Evolutionary conservation across 2,888 invertebrate genomes (phyloP).

Genomic region (Lottia gigantea): DNA sequence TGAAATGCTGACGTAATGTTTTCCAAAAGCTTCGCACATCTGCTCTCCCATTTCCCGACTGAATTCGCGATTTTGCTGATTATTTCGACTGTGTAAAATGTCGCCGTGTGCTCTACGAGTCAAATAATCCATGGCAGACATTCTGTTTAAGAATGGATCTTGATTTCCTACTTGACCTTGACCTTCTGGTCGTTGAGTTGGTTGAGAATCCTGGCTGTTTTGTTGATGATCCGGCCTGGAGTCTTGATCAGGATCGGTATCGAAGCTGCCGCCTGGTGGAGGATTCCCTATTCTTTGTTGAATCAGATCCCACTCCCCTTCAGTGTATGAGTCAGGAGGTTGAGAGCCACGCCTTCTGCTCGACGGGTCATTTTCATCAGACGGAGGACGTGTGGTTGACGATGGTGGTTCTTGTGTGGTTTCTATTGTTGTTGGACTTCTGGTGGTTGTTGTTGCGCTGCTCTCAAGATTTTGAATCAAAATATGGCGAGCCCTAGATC

Average conservation of each 20-base stretch:
- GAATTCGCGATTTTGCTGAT: background rate
- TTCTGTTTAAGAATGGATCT: background rate
- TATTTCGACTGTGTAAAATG: background rate
- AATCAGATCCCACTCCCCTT: background rate
- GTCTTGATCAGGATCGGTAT: too few relatives aligned
- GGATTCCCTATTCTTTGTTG: background rate
- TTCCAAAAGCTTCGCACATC: background rate
- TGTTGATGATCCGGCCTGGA: background rate
- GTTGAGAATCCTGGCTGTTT: background rate
- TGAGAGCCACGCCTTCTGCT: background rate
- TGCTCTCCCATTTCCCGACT: background rate
- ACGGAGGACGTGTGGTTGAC: background rate
- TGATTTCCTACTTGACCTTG: too few relatives aligned
- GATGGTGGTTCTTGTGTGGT: background rate
- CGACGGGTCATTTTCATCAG: background rate
- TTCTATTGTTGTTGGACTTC: background rate
- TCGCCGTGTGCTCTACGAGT: background rate
- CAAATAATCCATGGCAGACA: background rate
- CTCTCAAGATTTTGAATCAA: background rate
- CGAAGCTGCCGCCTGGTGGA: background rate
- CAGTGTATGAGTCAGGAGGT: background rate
- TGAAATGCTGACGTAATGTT: background rate
- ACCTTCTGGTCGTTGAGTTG: background rate
- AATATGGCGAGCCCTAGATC: background rate
- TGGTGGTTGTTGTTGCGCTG: background rate